phyloP scores from a whole-genome alignment of 2,888 invertebrate species.

The Lasioglossum oenotherae region DNA sequence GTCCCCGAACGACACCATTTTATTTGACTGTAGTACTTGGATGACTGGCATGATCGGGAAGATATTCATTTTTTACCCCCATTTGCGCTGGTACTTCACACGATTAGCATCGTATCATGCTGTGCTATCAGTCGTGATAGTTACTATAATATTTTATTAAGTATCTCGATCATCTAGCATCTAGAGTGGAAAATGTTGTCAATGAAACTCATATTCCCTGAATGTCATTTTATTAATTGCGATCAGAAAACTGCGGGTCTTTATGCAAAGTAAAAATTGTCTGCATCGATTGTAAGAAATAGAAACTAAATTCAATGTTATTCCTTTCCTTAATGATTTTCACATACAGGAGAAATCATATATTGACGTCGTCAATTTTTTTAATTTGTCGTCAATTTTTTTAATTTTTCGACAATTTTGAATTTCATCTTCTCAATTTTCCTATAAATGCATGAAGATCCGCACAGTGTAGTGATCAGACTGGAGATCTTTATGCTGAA shows the following conservation, averaged over 20 bases:
- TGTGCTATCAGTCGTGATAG: background rate
- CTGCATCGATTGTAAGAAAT: too few relatives aligned
- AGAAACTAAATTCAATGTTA: too few relatives aligned
- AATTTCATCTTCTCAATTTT: too few relatives aligned
- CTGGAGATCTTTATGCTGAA: background rate
- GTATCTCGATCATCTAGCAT: background rate
- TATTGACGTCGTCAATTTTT: too few relatives aligned
- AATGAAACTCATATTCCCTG: background rate
- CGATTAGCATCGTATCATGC: background rate
- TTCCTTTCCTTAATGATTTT: too few relatives aligned
- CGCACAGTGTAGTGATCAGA: background rate
- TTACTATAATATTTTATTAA: background rate
- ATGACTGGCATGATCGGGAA: background rate
- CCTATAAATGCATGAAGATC: too few relatives aligned
- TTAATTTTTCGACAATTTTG: too few relatives aligned
- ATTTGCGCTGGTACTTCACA: background rate
- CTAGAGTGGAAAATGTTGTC: background rate
- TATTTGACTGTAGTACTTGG: accelerated
- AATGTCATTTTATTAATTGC: background rate
- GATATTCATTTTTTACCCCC: background rate
- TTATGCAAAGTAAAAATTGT: too few relatives aligned
- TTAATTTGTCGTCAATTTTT: too few relatives aligned
- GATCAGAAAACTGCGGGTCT: background rate
- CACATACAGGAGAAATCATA: too few relatives aligned
- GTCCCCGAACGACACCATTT: background rate